Base-by-base conservation (phyloP, 2,888 invertebrate species). In the Scelioninae gen. 2 region DNA sequence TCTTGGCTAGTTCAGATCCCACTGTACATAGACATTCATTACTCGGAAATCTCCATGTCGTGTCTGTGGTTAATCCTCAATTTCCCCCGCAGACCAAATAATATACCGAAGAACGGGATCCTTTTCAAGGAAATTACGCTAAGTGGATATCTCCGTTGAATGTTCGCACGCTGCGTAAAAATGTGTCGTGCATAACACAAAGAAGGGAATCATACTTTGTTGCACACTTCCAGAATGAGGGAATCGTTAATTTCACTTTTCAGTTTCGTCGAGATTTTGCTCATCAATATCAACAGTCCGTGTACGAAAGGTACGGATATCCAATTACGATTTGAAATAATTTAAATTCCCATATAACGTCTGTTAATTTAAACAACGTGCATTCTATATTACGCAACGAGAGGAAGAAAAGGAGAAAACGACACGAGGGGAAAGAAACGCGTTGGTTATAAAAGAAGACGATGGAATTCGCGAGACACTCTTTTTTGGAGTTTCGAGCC, bases 101-200 rank as follows among this genome's bases (percentile, higher is more conserved):
- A 72, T 41, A 65, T 43, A 48, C 33, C 65, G 18, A 58, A 64
- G 58, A 60, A 65, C 57, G 55, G 25, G 60, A 72, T 65, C 53
- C 64, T 65, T n/a, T 71, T 46, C 58, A 46, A 60, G 65, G 53
- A 72, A 72, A 72, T 65, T 72, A 65, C 55, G 65, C 33, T 50
- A 72, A 72, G 60, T 65, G 65, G 65, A 72, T 60, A 45, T 31
- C 71, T 64, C 37, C 71, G 52, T 64, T 55, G 60, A 72, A 72
- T 41, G 65, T 65, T 72, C 55, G 65, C 60, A 72, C 60, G 65
- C 53, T 72, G 60, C 45, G 48, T 58, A 61, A 65, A 65, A 72
- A 72, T 72, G 60, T 65, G 72, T 72, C 60, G 65, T 65, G 72
- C 41, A 35, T 60, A 72, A 72, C 48, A 72, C 60, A 72, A 72